Conservation (phyloP, 2,113 vertebrate species). For the Actenoides hombroni region DNA sequence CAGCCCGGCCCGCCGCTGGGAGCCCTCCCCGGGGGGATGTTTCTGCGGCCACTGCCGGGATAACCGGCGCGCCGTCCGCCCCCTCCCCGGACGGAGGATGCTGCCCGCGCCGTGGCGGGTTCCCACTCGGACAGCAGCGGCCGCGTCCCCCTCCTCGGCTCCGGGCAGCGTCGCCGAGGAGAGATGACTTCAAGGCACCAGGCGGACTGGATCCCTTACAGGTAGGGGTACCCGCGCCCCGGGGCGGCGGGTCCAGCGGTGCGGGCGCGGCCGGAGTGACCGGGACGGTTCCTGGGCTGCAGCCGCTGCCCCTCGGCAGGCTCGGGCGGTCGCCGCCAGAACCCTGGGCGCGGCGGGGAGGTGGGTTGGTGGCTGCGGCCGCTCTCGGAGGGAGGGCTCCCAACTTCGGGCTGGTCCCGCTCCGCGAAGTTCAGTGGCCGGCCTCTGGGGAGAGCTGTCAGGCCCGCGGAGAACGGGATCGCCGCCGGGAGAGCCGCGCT, state of each 20-base stretch:
- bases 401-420: neutral
- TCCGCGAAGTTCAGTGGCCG: neutral
- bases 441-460: neutral
- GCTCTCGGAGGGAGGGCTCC: neutral
- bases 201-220: conserved; percentile 98
- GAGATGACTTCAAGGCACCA: conserved; percentile 94
- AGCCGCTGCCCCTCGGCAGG: neutral
- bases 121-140: conserved; percentile 58
- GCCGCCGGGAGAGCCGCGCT: neutral
- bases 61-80: conserved; percentile 22
- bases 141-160: neutral
- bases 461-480: neutral
- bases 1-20: conserved; percentile 14
- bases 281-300: neutral
- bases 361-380: neutral
- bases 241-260: neutral
- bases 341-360: neutral
- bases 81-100: conserved; percentile 61
- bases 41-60: neutral
- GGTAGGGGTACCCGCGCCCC: conserved; percentile 71
- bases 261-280: neutral
- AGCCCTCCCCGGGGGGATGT: conserved; percentile 9
- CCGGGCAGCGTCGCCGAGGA: conserved; percentile 32
- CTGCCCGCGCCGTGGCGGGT: conserved; percentile 58
- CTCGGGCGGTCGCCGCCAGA: neutral